These are phyloP conservation scores for Pangasius larnaudii DNA, from an alignment of 2,797 vertebrate species.

Conservation along the genomic window DNA sequence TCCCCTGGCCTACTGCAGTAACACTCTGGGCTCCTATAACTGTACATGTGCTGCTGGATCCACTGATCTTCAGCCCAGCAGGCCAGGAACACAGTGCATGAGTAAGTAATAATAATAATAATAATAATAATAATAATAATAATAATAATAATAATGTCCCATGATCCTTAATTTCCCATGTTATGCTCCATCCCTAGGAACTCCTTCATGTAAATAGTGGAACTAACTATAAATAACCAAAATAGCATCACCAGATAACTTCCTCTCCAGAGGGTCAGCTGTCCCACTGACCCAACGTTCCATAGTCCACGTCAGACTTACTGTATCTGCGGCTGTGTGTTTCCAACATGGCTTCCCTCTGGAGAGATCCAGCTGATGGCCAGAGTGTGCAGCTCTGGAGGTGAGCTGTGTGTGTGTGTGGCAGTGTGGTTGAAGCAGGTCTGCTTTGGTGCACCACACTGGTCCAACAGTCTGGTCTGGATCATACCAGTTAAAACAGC, in stretches of 20 bases:
- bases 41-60: slow-evolving; percentile 70
- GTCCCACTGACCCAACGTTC: not conserved
- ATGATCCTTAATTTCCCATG: not conserved
- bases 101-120: slow-evolving; percentile 58
- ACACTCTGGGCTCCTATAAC: slow-evolving; percentile 71
- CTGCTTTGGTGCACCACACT: not conserved
- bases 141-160: not conserved
- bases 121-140: not conserved
- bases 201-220: not conserved
- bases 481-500: not conserved
- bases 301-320: too few species aligned
- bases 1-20: slow-evolving; percentile 64
- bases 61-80: slow-evolving; percentile 56
- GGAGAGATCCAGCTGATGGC: not conserved
- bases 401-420: not conserved
- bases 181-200: not conserved
- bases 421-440: not conserved
- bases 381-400: not conserved
- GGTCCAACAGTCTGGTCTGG: not conserved
- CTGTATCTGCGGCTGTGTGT: not conserved
- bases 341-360: not conserved
- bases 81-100: slow-evolving; percentile 65
- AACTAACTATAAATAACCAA: slow-evolving; percentile 14
- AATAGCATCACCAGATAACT: not conserved
- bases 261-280: slow-evolving; percentile 15